Evolutionary conservation across 2,113 vertebrate species (phyloP).

Genomic region (Upupa epops): DNA sequence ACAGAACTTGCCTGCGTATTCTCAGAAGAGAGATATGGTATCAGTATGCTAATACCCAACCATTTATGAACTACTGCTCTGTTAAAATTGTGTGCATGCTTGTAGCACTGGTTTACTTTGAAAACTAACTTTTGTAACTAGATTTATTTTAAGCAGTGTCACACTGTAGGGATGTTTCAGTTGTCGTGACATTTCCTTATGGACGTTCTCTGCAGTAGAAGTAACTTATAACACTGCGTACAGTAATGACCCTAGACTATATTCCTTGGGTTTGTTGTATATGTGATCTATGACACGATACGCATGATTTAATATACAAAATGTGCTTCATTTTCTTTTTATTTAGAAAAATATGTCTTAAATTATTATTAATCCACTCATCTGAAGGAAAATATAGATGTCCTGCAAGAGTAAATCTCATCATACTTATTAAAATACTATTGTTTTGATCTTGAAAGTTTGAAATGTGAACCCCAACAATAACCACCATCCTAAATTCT

Average conservation of each 20-base stretch:
- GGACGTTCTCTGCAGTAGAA: not conserved
- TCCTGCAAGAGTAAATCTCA: conserved; percentile 20
- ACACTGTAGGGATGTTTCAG: not conserved
- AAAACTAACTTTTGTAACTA: not conserved
- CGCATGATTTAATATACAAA: no score
- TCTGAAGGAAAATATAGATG: not conserved
- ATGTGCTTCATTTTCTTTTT: not conserved
- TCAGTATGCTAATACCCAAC: not conserved
- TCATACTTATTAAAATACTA: conserved; percentile 2
- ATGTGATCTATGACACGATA: not conserved
- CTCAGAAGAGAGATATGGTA: not conserved
- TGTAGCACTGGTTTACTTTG: not conserved
- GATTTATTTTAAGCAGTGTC: not conserved
- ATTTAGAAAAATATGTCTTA: conserved; percentile 7
- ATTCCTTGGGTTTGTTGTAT: not conserved
- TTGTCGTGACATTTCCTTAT: not conserved
- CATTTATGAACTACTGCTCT: not conserved
- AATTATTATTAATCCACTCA: conserved; percentile 5
- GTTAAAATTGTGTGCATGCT: not conserved
- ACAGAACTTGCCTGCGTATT: not conserved
- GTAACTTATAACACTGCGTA: not conserved
- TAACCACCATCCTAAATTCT: not conserved
- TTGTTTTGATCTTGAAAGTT: conserved; percentile 46
- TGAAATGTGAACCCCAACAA: conserved; percentile 14
- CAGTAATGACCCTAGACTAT: not conserved